A percentile compares a stretch with the other conserved stretches of the same genome.
Evolutionary conservation across 2,888 invertebrate species (phyloP).

Genomic region (Leptarthrus brevirostris): DNA sequence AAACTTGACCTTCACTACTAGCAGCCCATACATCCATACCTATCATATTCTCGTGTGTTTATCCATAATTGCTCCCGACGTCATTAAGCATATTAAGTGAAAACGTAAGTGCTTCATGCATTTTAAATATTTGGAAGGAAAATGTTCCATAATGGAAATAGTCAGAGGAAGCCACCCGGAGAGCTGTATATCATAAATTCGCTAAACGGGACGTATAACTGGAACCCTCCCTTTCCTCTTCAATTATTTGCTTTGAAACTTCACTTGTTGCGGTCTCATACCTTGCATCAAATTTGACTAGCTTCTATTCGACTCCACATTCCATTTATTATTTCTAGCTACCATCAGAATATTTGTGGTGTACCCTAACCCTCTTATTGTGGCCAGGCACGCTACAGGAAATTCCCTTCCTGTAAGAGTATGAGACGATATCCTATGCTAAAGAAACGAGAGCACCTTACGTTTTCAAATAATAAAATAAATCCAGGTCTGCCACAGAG

Average conservation of each 20-base stretch:
- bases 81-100: background rate
- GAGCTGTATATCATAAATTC: background rate
- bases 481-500: slow-evolving; percentile 10
- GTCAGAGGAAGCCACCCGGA: background rate
- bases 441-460: background rate
- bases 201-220: background rate
- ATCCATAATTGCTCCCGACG: background rate
- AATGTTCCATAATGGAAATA: background rate
- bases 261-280: slow-evolving; percentile 24
- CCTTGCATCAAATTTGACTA: background rate
- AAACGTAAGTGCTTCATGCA: background rate
- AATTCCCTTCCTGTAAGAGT: slow-evolving; percentile 14
- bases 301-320: slow-evolving; percentile 1
- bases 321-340: slow-evolving; percentile 33
- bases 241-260: background rate
- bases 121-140: no score
- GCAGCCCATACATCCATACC: background rate
- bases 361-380: slow-evolving; percentile 21
- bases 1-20: slow-evolving; percentile 13
- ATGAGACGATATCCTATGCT: background rate
- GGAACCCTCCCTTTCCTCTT: slow-evolving; percentile 3
- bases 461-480: slow-evolving; percentile 26
- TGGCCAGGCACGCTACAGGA: slow-evolving; percentile 31
- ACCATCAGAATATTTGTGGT: slow-evolving; percentile 19
- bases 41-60: background rate